Evolutionary conservation across 2,888 invertebrate species (phyloP).

Genomic region (Pterostichus niger): DNA sequence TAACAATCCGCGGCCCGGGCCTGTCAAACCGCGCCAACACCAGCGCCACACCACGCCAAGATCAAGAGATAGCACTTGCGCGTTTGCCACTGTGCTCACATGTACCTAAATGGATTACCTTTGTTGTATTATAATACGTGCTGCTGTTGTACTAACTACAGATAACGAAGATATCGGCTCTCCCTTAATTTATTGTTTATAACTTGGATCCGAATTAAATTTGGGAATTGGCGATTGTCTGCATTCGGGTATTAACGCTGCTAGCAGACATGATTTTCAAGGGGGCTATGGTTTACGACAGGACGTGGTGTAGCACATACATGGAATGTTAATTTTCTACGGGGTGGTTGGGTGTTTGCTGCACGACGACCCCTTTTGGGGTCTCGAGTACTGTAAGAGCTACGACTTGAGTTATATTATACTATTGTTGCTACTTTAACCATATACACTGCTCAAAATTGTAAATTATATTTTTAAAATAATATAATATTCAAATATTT

Average conservation of each 20-base stretch:
- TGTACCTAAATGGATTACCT: constrained; percentile 50
- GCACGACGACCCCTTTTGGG: too few relatives aligned
- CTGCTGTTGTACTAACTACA: constrained; percentile 5
- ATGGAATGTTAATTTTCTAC: too few relatives aligned
- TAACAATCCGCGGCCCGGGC: constrained; percentile 47
- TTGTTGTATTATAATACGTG: constrained; percentile 50
- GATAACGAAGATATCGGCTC: constrained; percentile 60
- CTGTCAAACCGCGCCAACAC: constrained; percentile 31
- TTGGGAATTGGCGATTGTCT: constrained; percentile 59
- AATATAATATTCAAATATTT: too few relatives aligned
- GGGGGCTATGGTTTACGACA: constrained; percentile 18
- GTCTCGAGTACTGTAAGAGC: too few relatives aligned
- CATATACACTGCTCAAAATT: too few relatives aligned
- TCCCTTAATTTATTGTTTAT: constrained; percentile 63
- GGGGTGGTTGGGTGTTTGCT: too few relatives aligned
- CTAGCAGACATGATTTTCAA: constrained; percentile 27
- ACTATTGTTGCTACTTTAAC: too few relatives aligned
- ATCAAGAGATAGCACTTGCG: constrained; percentile 51
- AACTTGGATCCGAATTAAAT: constrained; percentile 59
- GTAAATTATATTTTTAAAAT: too few relatives aligned
- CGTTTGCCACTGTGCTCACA: constrained; percentile 27
- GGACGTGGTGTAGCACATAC: too few relatives aligned
- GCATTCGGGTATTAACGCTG: constrained; percentile 33
- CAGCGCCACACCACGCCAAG: constrained; percentile 13
- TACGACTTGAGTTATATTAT: too few relatives aligned